Evolutionary conservation across 1,140 invertebrate species (phyloP).

Genomic region (Orius laevigatus): DNA sequence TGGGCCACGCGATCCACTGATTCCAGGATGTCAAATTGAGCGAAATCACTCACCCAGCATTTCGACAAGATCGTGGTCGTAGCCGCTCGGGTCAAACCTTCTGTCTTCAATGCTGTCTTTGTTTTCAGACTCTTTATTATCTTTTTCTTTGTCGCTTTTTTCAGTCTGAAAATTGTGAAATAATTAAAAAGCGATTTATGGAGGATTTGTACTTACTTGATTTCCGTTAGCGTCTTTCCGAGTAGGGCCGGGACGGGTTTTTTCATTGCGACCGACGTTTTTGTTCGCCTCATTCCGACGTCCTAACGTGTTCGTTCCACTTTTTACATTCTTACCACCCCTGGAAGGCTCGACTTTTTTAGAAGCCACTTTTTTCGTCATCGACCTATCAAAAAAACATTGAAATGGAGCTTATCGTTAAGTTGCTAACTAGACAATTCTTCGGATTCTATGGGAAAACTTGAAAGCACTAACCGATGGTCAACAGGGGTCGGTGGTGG

Average conservation of each 20-base stretch:
- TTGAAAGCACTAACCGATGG: slow-evolving; percentile 37
- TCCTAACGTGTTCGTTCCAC: too few relatives aligned
- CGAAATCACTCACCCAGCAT: slow-evolving; percentile 50
- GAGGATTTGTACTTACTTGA: slow-evolving; percentile 12
- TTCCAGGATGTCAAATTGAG: too few relatives aligned
- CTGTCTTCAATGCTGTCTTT: slow-evolving; percentile 41
- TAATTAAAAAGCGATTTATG: slow-evolving; percentile 25
- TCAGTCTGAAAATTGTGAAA: slow-evolving; percentile 27
- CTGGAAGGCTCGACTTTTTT: too few relatives aligned
- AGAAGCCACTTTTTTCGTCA: too few relatives aligned
- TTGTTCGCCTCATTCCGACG: too few relatives aligned
- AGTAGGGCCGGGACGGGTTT: too few relatives aligned
- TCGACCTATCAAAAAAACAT: background rate
- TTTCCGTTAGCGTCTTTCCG: slow-evolving; percentile 9
- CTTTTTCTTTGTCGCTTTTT: slow-evolving; percentile 44
- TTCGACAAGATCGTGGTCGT: slow-evolving; percentile 87
- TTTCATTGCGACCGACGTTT: too few relatives aligned
- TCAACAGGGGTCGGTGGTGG: slow-evolving; percentile 72
- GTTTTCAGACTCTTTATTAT: slow-evolving; percentile 43
- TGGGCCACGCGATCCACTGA: too few relatives aligned
- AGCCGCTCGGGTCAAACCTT: slow-evolving; percentile 78
- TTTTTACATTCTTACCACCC: too few relatives aligned
- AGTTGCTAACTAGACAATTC: background rate
- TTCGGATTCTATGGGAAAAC: background rate
- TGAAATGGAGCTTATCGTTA: background rate